Evolutionary conservation across 1,140 invertebrate genomes (phyloP), one percentile per base, ranked within the genome.

Genomic region (Eubasilissa regina): DNA sequence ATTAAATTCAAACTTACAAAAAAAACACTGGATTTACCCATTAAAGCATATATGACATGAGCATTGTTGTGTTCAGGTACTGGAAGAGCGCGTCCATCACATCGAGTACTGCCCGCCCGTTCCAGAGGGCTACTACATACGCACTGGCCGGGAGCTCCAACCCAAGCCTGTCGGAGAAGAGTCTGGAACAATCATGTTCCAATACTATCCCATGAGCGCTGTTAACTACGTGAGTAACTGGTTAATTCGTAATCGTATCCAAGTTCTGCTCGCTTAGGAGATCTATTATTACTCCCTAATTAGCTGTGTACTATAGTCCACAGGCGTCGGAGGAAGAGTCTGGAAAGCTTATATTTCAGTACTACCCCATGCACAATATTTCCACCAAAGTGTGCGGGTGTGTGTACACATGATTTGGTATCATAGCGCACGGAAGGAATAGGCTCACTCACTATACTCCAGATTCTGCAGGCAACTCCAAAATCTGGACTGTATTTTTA

Each of bases 151-250:
- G 83, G 95, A 97, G 88, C 90, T 94, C n/a, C 92, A 93, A 84
- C 95, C 95, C 43, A 94, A 95, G 84, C 94, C 95, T 3, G 92
- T 96, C 1, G 94, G 95, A 12, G 96, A 97, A 85, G 95, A 96
- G 84, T 93, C 93, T 75, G 96, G 96, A 21, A 93, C 93, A 8
- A 91, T 97, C 17, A 93, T 97, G 60, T 98, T 94, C 86, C 93
- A 95, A 81, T 98, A 98, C 85, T 94, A 94, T 85, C 96, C 96
- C 13, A 93, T 94, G 84, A 94, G 93, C 84, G 92, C 94, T 56
- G 95, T 96, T 6, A 95, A 96, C 89, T 98, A 97, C 89, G 96
- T 98, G 89, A 94, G 94, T 89, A 45, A 43, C 60, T 62, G n/a
- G 12, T 75, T 9, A 48, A 51, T 3, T 13, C 3, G 3, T 51